Evolutionary conservation across 2,888 invertebrate species (phyloP).

Genomic region (Drosophila mimetica): DNA sequence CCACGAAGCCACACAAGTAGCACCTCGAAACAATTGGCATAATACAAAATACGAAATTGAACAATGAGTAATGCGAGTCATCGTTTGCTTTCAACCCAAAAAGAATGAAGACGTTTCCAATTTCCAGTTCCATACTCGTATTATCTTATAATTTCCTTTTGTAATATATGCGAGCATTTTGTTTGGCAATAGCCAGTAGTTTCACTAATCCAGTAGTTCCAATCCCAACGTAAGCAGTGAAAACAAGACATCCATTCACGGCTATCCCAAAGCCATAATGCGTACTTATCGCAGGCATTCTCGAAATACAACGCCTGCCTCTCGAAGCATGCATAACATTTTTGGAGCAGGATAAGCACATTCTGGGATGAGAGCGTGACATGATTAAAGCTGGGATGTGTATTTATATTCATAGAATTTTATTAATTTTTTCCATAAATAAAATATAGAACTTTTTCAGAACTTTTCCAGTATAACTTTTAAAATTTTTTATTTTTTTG

Average conservation of each 20-base stretch:
- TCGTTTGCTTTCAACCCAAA: constrained; percentile 11
- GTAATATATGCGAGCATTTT: constrained; percentile 35
- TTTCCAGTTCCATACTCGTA: constrained; percentile 19
- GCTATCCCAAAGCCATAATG: constrained; percentile 52
- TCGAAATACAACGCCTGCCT: constrained; percentile 53
- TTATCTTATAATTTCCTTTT: constrained; percentile 30
- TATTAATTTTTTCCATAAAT: too few species aligned
- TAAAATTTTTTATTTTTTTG: too few species aligned
- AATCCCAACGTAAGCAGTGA: neutral
- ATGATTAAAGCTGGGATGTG: neutral
- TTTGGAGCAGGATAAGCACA: constrained; percentile 28
- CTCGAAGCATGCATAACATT: constrained; percentile 57
- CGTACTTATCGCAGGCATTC: constrained; percentile 65
- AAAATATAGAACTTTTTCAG: too few species aligned
- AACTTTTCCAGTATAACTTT: too few species aligned
- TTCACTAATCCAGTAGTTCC: constrained; percentile 27
- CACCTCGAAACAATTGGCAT: constrained; percentile 16
- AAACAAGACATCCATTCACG: constrained; percentile 14
- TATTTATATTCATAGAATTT: too few species aligned
- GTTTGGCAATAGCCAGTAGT: constrained; percentile 13
- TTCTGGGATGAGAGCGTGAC: constrained; percentile 22
- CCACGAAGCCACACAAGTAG: constrained; percentile 46
- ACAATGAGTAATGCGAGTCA: constrained; percentile 47
- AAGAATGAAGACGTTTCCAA: constrained; percentile 27
- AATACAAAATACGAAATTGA: constrained; percentile 17